Base-by-base conservation (phyloP, 2,888 invertebrate genomes). In the Pollenia griseotomentosa region DNA sequence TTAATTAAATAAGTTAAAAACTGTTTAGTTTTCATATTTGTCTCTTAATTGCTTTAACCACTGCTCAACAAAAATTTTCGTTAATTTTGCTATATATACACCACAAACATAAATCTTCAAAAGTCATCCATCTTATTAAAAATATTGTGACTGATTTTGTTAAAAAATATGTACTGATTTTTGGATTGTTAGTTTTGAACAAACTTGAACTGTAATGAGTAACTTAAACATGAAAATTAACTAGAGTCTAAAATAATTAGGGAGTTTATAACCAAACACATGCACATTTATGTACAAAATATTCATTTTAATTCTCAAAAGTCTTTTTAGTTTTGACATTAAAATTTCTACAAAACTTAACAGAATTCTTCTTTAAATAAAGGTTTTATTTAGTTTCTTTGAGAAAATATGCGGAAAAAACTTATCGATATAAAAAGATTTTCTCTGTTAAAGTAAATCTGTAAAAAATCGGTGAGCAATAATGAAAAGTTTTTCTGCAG, bases 81-180 rank as follows among this genome's bases (percentile, higher is more conserved):
- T 65, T 46, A 19, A 73, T 33, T 59, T 59, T 63, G 19, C 6
- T 16, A 2, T 14, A 40, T 12, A 23, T 11, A 14, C 23, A 33
- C 1, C 2, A 19, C 1, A 9, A 44, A 51, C 46, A 11, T 19
- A 46, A 44, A 42, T 12, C 12, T 2, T 44, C 33, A 8, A 23
- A 73, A 59, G 59, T 73, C 57, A 55, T 14, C 42, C 73, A 73
- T 73, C 14, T 51, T 33, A 19, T 10, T 73, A 63, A 40, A 51
- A 61, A 53, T 53, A 65, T 19, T 75, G 12, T 44, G 65, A 77
- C 77, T 77, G 65, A 65, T 23, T 77, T 77, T 74, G n/a, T 40
- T 65, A 23, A 33, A n/a, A 77, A 77, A 63, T 40, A 75, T 19
- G 16, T 46, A 51, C 61, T 63, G 61, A 51, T 51, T 75, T 55